Evolutionary conservation across 2,797 vertebrate species (phyloP).

Genomic region (Enteromius trimaculatus): DNA sequence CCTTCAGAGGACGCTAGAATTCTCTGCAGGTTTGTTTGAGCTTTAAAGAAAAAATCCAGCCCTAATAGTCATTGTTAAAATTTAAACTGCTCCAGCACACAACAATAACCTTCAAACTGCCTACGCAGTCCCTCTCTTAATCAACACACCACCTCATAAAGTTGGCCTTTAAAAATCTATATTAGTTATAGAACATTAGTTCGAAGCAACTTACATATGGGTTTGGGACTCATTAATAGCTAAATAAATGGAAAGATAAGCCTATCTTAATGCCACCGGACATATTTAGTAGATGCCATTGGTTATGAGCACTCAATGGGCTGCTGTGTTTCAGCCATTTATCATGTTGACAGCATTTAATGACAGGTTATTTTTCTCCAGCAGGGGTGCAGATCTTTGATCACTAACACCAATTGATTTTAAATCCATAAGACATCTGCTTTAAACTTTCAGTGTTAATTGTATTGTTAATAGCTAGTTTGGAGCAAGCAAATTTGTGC

Average conservation of each 20-base stretch:
- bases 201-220: constrained; percentile 17
- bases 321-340: constrained; percentile 10
- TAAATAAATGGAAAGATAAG: constrained; percentile 25
- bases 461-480: not conserved
- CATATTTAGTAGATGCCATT: constrained; percentile 22
- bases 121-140: constrained; percentile 15
- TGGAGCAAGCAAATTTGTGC: not conserved
- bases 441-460: constrained; percentile 12
- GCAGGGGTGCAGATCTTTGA: not conserved
- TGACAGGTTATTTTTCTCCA: constrained; percentile 10
- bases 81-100: constrained; percentile 28
- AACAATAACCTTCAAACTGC: constrained; percentile 38
- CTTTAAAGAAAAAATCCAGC: not conserved
- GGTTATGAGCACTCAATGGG: constrained; percentile 36
- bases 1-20: constrained; percentile 25
- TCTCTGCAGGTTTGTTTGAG: constrained; percentile 21
- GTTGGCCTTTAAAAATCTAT: constrained; percentile 28
- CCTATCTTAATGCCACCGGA: constrained; percentile 11
- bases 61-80: constrained; percentile 29
- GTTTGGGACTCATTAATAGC: constrained; percentile 37
- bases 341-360: constrained; percentile 4
- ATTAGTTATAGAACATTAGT: constrained; percentile 52
- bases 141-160: constrained; percentile 32
- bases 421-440: constrained; percentile 9
- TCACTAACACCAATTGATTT: constrained; percentile 1